These are phyloP conservation scores for Abrostola tripartita DNA, from an alignment of 2,888 invertebrate genomes.

Conservation along the genomic window DNA sequence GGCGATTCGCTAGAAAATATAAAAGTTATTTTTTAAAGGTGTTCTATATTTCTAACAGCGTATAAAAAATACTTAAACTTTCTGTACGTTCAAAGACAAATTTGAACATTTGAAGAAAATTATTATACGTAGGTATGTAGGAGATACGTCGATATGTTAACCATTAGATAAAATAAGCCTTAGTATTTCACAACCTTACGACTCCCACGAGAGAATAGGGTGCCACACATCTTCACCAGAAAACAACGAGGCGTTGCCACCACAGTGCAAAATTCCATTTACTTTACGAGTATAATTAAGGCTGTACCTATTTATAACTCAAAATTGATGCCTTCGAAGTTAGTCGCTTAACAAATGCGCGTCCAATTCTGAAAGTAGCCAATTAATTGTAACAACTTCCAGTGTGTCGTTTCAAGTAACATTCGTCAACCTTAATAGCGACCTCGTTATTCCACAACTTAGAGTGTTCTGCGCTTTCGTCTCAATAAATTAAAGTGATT, in stretches of 20 bases:
- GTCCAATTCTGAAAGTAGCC: constrained; percentile 49
- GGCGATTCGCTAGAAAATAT: too few relatives aligned
- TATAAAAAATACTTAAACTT: too few relatives aligned
- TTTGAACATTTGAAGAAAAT: too few relatives aligned
- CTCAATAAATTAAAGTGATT: constrained; percentile 86
- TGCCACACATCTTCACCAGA: neutral
- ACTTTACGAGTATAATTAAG: constrained; percentile 18
- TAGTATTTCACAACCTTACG: neutral
- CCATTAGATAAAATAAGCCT: too few relatives aligned
- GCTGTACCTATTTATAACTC: constrained; percentile 36
- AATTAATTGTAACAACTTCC: constrained; percentile 54
- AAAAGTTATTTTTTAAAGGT: too few relatives aligned
- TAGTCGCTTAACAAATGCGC: constrained; percentile 44
- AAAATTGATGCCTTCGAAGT: constrained; percentile 49
- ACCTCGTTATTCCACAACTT: constrained; percentile 67
- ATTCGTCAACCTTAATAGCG: constrained; percentile 77
- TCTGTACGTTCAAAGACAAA: too few relatives aligned
- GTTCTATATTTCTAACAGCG: too few relatives aligned
- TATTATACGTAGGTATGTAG: too few relatives aligned
- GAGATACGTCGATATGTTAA: too few relatives aligned
- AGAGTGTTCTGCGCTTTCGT: constrained; percentile 76
- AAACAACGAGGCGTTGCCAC: neutral
- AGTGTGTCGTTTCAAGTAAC: constrained; percentile 60
- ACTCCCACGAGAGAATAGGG: constrained; percentile 1
- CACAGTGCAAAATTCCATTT: constrained; percentile 23